Evolutionary conservation across 92 coral and sea anemone genomes (phyloP).

Genomic region (Zoanthus sansibaricus): DNA sequence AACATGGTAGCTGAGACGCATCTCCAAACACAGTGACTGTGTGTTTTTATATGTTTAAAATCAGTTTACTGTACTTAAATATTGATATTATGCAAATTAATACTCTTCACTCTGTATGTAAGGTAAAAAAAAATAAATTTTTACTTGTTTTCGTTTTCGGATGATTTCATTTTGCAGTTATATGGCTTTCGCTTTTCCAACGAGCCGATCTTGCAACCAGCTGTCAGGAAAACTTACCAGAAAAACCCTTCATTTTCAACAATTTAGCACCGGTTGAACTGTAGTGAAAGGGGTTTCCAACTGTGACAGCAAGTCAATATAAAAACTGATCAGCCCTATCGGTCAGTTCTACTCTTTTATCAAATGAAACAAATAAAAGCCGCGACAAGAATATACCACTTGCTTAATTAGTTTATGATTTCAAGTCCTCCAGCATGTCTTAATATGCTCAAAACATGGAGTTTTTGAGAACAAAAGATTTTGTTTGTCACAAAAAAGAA

Average conservation of each 20-base stretch:
- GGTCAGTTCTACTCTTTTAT: not conserved
- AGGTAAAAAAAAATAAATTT: not conserved
- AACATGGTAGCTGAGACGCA: too few species aligned
- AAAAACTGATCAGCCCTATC: not conserved
- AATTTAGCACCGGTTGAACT: conserved; percentile 31
- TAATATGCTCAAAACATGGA: not conserved
- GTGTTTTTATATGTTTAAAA: too few species aligned
- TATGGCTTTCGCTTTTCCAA: not conserved
- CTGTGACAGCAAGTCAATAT: conserved; percentile 8
- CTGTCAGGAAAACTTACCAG: conserved; percentile 5
- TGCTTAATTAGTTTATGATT: conserved; percentile 32
- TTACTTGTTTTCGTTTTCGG: not conserved
- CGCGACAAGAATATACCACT: conserved; percentile 25
- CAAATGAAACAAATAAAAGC: not conserved
- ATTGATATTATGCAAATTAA: too few species aligned
- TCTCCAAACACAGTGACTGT: too few species aligned
- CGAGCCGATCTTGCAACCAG: not conserved
- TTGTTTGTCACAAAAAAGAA: conserved; percentile 2
- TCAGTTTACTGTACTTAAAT: too few species aligned
- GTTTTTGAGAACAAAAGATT: conserved; percentile 9
- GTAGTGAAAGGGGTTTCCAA: conserved; percentile 13
- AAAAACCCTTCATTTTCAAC: not conserved
- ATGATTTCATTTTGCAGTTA: not conserved
- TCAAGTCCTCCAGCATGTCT: not conserved
- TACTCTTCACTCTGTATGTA: too few species aligned